A percentile compares a stretch with the other conserved stretches of the same genome.
phyloP scores from a whole-genome alignment of 2,113 vertebrate species.

The Gambusia affinis region DNA sequence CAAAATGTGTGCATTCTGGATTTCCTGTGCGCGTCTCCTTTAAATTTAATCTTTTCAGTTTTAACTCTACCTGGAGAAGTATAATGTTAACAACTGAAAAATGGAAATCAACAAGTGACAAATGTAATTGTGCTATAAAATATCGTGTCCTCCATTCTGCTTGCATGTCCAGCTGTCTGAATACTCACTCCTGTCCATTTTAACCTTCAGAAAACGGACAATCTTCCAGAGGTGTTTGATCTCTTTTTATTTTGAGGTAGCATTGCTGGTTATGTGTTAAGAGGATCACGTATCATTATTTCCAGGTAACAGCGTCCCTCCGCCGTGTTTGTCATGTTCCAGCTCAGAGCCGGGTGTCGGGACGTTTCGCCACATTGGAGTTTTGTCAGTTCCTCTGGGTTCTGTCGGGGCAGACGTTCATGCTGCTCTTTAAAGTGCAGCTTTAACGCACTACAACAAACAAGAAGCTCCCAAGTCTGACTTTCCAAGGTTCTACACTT shows the following conservation, averaged over 20 bases:
- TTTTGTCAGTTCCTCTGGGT: neutral
- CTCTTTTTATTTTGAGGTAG: conserved; percentile 75
- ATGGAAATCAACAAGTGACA: conserved; percentile 61
- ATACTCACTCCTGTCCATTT: conserved; percentile 42
- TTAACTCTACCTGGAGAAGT: conserved; percentile 63
- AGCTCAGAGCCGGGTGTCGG: neutral
- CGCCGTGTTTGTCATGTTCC: conserved; percentile 16
- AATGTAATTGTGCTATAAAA: conserved; percentile 56
- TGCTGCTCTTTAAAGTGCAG: neutral
- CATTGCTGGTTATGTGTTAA: conserved; percentile 82
- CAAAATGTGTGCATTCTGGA: conserved; percentile 44
- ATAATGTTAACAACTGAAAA: conserved; percentile 56
- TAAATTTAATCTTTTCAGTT: conserved; percentile 51
- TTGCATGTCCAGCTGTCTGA: conserved; percentile 18
- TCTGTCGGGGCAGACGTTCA: neutral
- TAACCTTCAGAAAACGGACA: conserved; percentile 57
- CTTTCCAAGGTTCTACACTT: neutral
- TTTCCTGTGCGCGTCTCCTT: conserved; percentile 22
- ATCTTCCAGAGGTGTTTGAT: conserved; percentile 78
- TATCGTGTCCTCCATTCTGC: conserved; percentile 27
- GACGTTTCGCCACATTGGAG: neutral
- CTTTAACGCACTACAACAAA: neutral
- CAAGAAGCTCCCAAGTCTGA: neutral
- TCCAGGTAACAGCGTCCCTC: conserved; percentile 51
- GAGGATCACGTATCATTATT: conserved; percentile 67